phyloP scores from a whole-genome alignment of 2,888 invertebrate species.

The Oligia strigilis region DNA sequence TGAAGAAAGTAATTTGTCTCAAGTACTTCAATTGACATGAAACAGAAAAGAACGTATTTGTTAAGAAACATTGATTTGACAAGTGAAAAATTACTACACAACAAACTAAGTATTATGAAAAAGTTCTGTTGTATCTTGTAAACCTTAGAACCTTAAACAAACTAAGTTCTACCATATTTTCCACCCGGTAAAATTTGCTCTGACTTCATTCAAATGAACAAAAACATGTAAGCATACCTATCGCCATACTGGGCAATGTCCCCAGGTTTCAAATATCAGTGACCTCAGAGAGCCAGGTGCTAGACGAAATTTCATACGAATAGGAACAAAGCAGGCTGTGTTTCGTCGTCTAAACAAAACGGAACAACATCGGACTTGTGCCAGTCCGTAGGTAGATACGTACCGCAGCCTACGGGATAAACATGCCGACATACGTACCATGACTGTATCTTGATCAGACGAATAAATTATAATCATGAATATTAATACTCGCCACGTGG shows the following conservation, averaged over 20 bases:
- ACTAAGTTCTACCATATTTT: too few relatives aligned
- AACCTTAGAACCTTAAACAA: too few relatives aligned
- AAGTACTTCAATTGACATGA: too few relatives aligned
- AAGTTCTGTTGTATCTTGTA: too few relatives aligned
- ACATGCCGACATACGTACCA: conserved; percentile 52
- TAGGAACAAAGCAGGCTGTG: conserved; percentile 72
- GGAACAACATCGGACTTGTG: conserved; percentile 68
- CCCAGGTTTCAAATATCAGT: conserved; percentile 33
- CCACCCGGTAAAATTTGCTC: too few relatives aligned
- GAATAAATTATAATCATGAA: conserved; percentile 73
- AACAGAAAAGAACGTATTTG: too few relatives aligned
- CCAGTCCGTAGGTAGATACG: conserved; percentile 35
- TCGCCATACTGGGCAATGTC: background rate
- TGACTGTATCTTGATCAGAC: conserved; percentile 62
- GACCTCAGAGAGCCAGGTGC: conserved; percentile 56
- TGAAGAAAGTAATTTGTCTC: too few relatives aligned
- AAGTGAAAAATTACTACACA: too few relatives aligned
- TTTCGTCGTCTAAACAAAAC: conserved; percentile 70
- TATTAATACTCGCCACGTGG: conserved; percentile 78
- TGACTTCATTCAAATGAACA: background rate
- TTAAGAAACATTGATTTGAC: too few relatives aligned
- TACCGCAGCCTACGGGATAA: conserved; percentile 60
- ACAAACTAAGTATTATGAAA: too few relatives aligned
- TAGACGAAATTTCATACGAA: conserved; percentile 57
- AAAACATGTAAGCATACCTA: background rate